Conservation (phyloP, 2,888 invertebrate species). For the Dione vanillae region DNA sequence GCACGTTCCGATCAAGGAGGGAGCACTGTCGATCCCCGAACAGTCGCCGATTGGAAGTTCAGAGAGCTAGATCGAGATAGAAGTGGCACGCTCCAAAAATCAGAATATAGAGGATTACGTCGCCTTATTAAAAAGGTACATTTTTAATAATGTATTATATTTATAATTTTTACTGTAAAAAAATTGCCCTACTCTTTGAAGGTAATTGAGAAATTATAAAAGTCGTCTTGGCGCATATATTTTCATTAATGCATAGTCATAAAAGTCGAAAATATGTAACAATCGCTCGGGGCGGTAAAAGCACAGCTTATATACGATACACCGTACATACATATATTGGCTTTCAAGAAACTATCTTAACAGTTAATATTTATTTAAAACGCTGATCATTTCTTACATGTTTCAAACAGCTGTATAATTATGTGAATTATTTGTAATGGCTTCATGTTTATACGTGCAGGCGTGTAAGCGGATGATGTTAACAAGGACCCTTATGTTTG, state of each 20-base stretch:
- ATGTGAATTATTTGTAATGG: conserved; percentile 4
- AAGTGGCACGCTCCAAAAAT: conserved; percentile 90
- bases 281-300: conserved; percentile 10
- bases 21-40: conserved; percentile 69
- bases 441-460: conserved; percentile 2
- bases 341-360: conserved; percentile 13
- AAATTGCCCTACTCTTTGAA: too few relatives aligned
- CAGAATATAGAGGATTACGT: conserved; percentile 92
- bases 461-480: conserved; percentile 20
- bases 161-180: too few relatives aligned
- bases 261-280: not conserved
- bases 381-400: not conserved
- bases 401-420: not conserved
- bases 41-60: conserved; percentile 96
- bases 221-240: not conserved
- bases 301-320: conserved; percentile 15
- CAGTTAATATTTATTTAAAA: not conserved
- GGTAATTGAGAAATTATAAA: too few relatives aligned
- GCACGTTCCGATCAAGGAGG: conserved; percentile 61
- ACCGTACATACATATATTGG: conserved; percentile 1
- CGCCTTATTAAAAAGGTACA: conserved; percentile 91
- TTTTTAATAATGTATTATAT: too few relatives aligned
- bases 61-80: conserved; percentile 91
- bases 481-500: conserved; percentile 32
- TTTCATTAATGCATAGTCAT: not conserved